Base-by-base conservation (phyloP, 2,888 invertebrate species). In the Diarsia rubi region DNA sequence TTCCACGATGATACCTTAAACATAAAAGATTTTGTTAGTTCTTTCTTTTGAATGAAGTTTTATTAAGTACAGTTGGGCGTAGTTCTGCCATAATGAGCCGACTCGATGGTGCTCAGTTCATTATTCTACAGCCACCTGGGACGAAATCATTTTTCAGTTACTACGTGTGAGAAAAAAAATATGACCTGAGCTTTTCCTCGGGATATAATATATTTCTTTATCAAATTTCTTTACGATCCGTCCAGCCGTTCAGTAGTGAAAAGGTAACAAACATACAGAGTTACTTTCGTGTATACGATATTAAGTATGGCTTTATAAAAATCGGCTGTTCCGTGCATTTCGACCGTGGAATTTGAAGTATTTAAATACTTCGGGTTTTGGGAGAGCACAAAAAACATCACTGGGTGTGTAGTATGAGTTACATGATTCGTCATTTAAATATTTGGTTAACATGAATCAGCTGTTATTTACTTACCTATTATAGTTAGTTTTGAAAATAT, bases 1-100 rank as follows among this genome's bases (percentile, higher is more conserved):
- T 98, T 98, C 90, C 98, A 98, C 19, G 97, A 96, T 0, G 98
- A 98, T 66, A 95, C 93, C 95, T 95, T 86, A 84, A 84, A 71
- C 82, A 85, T 42, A 86, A 60, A 71, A 83, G 0, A 54, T 69
- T 27, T 11, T 19, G 2, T 78, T 47, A 79, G 49, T 72, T 57
- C 1, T 60, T 31, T 59, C 21, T 68, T 44, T 24, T 11, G 14
- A 49, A 8, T 11, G 31, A 2, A 62, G 24, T 57, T 31, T 24
- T 16, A 31, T 52, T 44, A 44, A 37, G 12, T 4, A 31, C 3
- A 47, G 3, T 47, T 57, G 27, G 57, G 19, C n/a, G 14, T 42
- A 14, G 14, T 62, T n/a, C 14, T 62, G n/a, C 14, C 8, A 42
- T 62, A 62, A 62, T 60, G 3, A 8, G 16, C 16, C 27, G 16